Percentiles rank a stretch among this genome's conserved stretches.
phyloP scores from a whole-genome alignment of 92 coral and sea anemone genomes.

The Phenganax subtilis region DNA sequence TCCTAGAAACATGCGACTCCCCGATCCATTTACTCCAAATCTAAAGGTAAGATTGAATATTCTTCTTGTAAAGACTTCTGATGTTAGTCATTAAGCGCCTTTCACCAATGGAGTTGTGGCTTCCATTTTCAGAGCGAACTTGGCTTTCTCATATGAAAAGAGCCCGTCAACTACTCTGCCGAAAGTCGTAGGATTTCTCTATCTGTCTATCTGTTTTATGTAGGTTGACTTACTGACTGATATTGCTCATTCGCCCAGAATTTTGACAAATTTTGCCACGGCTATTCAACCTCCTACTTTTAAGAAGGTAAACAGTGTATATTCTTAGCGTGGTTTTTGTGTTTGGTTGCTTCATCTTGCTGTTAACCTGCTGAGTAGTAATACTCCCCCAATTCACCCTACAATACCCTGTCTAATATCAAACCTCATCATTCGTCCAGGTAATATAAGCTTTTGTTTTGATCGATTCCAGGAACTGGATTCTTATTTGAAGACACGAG shows the following conservation, averaged over 20 bases:
- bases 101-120: too few relatives aligned
- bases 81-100: too few relatives aligned
- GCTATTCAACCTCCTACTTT: constrained; percentile 94
- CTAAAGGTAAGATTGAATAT: constrained; percentile 60
- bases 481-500: constrained; percentile 91
- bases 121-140: too few relatives aligned
- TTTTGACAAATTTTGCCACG: constrained; percentile 82
- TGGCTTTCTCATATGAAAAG: too few relatives aligned
- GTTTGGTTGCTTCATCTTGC: not conserved
- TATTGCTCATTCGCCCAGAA: constrained; percentile 96
- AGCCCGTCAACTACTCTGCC: too few relatives aligned
- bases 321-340: not conserved
- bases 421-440: too few relatives aligned
- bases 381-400: too few relatives aligned
- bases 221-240: constrained; percentile 95
- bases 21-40: constrained; percentile 98
- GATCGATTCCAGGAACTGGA: constrained; percentile 70
- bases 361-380: not conserved
- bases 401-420: too few relatives aligned
- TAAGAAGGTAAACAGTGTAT: constrained; percentile 64
- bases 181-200: not conserved
- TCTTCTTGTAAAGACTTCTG: too few relatives aligned
- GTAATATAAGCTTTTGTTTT: not conserved
- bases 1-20: constrained; percentile 97
- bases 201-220: not conserved